phyloP scores from a whole-genome alignment of 2,113 vertebrate species.

The Cynoglossus semilaevis region DNA sequence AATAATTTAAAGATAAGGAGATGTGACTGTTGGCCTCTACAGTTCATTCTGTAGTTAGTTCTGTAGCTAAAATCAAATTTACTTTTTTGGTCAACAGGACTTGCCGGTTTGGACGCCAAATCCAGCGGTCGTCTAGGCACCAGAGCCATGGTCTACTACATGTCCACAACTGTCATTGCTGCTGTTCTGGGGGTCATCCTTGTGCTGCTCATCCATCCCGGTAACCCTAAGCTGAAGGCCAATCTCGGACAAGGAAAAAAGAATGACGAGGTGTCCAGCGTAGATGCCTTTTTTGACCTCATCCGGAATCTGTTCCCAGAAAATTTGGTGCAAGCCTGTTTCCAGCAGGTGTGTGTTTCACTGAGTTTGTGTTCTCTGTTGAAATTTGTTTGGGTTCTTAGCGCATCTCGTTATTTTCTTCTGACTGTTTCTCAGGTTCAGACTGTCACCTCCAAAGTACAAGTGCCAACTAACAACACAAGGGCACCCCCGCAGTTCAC shows the following conservation, averaged over 20 bases:
- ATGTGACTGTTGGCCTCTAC: too few relatives aligned
- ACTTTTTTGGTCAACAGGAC: slow-evolving; percentile 69
- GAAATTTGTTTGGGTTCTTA: neutral
- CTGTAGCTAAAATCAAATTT: neutral
- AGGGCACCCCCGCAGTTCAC: slow-evolving; percentile 76
- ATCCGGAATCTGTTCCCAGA: slow-evolving; percentile 97
- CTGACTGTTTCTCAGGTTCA: slow-evolving; percentile 82
- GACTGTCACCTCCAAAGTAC: slow-evolving; percentile 89
- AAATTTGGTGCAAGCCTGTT: slow-evolving; percentile 97
- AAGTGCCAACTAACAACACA: slow-evolving; percentile 84
- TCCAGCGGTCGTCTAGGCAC: slow-evolving; percentile 95
- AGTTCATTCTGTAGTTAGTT: too few relatives aligned
- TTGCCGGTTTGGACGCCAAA: slow-evolving; percentile 96
- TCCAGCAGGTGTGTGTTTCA: slow-evolving; percentile 86
- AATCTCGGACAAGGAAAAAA: slow-evolving; percentile 94
- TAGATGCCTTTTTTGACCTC: slow-evolving; percentile 95
- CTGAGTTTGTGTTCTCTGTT: neutral
- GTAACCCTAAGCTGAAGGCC: slow-evolving; percentile 92
- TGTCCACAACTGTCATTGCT: slow-evolving; percentile 95
- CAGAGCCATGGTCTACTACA: slow-evolving; percentile 97
- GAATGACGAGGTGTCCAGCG: slow-evolving; percentile 93
- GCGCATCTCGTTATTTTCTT: slow-evolving; percentile 8
- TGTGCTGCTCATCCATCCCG: slow-evolving; percentile 93
- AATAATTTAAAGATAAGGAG: too few relatives aligned
- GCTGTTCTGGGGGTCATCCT: slow-evolving; percentile 91